Evolutionary conservation across 2,113 vertebrate species (phyloP), one percentile per base, ranked within the genome.

Genomic region (Australoheros scitulus): DNA sequence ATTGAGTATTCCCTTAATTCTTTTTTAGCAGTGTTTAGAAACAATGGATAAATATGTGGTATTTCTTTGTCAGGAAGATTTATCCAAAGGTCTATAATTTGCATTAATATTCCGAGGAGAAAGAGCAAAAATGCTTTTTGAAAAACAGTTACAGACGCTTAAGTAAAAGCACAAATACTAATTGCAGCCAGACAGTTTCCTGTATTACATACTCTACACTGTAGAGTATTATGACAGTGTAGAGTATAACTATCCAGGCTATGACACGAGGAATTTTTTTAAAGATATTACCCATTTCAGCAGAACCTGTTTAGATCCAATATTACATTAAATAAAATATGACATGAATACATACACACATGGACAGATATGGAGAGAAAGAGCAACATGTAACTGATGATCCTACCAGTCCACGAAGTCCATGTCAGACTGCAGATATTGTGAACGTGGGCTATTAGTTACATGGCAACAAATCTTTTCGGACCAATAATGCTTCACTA

Each of bases 401-500:
- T 70, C 52, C 43, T 65, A 29, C 24, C 17, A 43, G 43, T 61
- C n/a, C 18, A 52, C n/a, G 29, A 14, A 43, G 43, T 61, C 24
- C n/a, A 52, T 24, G 29, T 52, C 15, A 61, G 14, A 43, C 24
- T 52, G 26, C 11, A 17, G 81, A 65, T 55, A 79, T 63, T 41
- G 63, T 89, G 75, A 89, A 82, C 8, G 11, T 22, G 7, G 17
- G 82, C 77, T 86, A 87, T 59, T 9, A 43, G 41, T 64, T 63
- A 17, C 87, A 65, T 85, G 68, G 58, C 84, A 82, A 76, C 43
- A 87, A 83, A 68, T 77, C 85, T 77, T 38, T 36, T 0, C 43
- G 90, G 81, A 87, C 80, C 81, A 88, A 57, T 82, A 84, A 74
- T 41, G 81, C 50, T 70, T 81, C 78, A 63, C 34, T 36, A 36